phyloP scores from a whole-genome alignment of 2,113 vertebrate genomes.

The Oenanthe oenanthe region DNA sequence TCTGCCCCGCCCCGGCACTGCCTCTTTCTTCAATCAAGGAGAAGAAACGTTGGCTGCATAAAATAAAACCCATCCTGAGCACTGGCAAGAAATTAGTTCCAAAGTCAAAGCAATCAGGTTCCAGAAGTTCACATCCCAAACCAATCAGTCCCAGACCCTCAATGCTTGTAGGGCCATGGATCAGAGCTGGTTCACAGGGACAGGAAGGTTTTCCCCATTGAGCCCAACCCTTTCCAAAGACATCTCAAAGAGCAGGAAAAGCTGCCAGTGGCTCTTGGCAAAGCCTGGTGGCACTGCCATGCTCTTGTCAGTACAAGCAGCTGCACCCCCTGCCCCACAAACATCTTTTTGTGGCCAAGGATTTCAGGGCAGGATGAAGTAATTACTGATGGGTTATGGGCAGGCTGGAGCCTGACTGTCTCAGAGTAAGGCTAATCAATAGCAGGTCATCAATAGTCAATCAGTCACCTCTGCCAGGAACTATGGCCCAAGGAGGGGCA shows the following conservation, averaged over 20 bases:
- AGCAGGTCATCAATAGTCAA: conserved; percentile 59
- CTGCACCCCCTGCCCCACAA: background rate
- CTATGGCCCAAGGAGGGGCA: conserved; percentile 28
- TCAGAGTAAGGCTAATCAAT: conserved; percentile 52
- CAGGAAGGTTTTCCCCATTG: background rate
- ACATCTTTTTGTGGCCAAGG: background rate
- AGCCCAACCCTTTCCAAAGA: background rate
- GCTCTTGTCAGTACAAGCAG: background rate
- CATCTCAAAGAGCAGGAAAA: background rate
- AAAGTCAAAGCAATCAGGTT: background rate
- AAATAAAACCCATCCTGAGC: background rate
- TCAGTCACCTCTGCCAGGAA: conserved; percentile 49
- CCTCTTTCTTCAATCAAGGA: background rate
- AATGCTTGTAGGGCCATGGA: background rate
- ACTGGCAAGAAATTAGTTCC: background rate
- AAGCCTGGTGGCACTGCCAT: background rate
- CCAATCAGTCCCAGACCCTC: background rate
- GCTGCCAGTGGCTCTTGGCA: background rate
- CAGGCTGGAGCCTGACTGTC: background rate
- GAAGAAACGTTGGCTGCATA: background rate
- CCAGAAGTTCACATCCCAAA: background rate
- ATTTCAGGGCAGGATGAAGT: background rate
- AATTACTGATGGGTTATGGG: conserved; percentile 42
- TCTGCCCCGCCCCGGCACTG: background rate
- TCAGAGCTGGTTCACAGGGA: background rate